Evolutionary conservation across 1,140 invertebrate species (phyloP).

Genomic region (Drosophila auraria): DNA sequence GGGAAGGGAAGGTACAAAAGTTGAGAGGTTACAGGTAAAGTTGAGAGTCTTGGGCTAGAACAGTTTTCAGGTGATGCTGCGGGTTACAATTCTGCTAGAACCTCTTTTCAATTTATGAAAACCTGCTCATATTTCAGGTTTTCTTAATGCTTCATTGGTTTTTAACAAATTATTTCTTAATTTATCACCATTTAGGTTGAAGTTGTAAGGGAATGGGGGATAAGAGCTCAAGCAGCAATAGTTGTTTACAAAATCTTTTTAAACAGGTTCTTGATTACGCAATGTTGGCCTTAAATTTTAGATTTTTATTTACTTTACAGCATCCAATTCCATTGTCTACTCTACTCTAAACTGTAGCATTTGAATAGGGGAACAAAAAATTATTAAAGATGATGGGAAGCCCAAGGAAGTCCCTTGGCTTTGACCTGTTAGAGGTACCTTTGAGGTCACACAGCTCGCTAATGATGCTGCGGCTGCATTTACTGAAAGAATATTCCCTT

Average conservation of each 20-base stretch:
- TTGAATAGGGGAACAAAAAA: slow-evolving; percentile 27
- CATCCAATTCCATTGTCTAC: not conserved
- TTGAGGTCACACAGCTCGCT: not conserved
- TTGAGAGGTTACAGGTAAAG: not conserved
- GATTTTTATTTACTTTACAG: not conserved
- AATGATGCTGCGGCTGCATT: slow-evolving; percentile 1
- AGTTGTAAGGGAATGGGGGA: no score
- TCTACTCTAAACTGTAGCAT: slow-evolving; percentile 30
- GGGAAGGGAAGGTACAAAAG: not conserved
- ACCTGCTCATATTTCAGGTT: not conserved
- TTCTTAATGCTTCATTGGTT: slow-evolving; percentile 10
- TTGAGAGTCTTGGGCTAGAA: not conserved
- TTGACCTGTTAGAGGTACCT: not conserved
- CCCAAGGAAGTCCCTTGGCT: not conserved
- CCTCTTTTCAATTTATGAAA: not conserved
- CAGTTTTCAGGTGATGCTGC: not conserved
- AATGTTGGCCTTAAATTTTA: not conserved
- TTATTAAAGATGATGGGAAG: not conserved
- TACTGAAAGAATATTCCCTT: no score
- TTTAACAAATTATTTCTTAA: not conserved
- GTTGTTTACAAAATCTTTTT: not conserved
- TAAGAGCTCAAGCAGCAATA: no score
- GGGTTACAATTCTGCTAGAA: not conserved
- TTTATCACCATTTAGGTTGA: no score
- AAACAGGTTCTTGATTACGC: not conserved